phyloP scores from a whole-genome alignment of 2,888 invertebrate species.

The Catocala sponsa region DNA sequence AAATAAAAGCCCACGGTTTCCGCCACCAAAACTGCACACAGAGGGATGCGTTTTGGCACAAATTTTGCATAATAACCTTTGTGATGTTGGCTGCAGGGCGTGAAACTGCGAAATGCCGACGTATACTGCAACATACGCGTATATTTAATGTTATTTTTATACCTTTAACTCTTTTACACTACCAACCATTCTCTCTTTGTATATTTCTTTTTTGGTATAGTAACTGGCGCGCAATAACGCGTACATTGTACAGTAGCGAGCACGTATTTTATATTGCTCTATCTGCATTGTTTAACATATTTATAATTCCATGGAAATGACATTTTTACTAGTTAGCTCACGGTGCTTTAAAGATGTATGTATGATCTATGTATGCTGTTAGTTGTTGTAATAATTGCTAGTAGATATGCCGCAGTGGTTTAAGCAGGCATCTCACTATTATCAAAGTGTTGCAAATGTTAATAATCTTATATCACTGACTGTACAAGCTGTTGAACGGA shows the following conservation, averaged over 20 bases:
- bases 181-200: constrained; percentile 12
- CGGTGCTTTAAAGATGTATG: no score
- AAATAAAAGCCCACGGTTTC: constrained; percentile 71
- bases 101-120: constrained; percentile 59
- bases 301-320: no score
- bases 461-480: no score
- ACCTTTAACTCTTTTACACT: constrained; percentile 25
- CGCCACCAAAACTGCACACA: constrained; percentile 68
- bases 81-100: constrained; percentile 64
- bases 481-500: no score
- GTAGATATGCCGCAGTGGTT: no score
- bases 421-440: no score
- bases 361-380: no score
- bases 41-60: constrained; percentile 75
- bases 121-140: constrained; percentile 36
- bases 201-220: not conserved
- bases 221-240: constrained; percentile 4
- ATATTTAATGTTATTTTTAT: constrained; percentile 41
- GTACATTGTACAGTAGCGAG: not conserved
- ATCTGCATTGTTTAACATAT: no score
- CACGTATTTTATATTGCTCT: not conserved
- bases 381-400: no score
- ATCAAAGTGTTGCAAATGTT: no score
- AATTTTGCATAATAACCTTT: constrained; percentile 79
- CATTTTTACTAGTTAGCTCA: no score